A percentile compares a stretch with the other conserved stretches of the same genome.
phyloP scores from a whole-genome alignment of 1,140 invertebrate genomes.

The Stenopsyche tienmushanensis region DNA sequence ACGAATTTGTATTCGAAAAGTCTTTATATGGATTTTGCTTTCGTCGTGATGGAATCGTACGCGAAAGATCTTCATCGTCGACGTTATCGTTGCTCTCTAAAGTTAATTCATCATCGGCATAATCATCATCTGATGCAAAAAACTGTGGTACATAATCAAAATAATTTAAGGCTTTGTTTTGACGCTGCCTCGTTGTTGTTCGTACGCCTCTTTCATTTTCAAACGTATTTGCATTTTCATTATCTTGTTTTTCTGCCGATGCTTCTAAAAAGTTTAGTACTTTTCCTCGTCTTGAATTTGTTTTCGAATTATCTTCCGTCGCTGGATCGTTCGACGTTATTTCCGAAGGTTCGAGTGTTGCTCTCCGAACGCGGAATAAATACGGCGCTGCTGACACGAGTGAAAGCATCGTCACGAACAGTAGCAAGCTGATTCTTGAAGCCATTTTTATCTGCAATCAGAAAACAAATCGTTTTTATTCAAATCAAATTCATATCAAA shows the following conservation, averaged over 20 bases:
- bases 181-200: constrained; percentile 37
- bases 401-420: constrained; percentile 29
- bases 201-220: constrained; percentile 39
- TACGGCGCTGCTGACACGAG: constrained; percentile 29
- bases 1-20: constrained; percentile 51
- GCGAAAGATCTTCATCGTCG: constrained; percentile 51
- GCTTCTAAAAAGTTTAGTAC: constrained; percentile 8
- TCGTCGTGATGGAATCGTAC: constrained; percentile 51
- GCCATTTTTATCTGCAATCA: constrained; percentile 24
- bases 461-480: constrained; percentile 17
- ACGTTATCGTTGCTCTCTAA: constrained; percentile 50
- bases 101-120: constrained; percentile 50
- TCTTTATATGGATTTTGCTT: constrained; percentile 55
- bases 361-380: constrained; percentile 19
- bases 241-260: background rate
- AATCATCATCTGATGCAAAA: constrained; percentile 50
- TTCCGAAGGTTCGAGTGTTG: constrained; percentile 20
- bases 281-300: constrained; percentile 16
- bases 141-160: constrained; percentile 53
- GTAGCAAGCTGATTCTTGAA: constrained; percentile 16
- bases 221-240: constrained; percentile 4
- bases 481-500: background rate
- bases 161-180: constrained; percentile 53
- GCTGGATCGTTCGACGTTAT: background rate
- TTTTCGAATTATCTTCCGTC: background rate